Conservation (phyloP, 1,140 invertebrate species). For the Stenopsyche tienmushanensis region DNA sequence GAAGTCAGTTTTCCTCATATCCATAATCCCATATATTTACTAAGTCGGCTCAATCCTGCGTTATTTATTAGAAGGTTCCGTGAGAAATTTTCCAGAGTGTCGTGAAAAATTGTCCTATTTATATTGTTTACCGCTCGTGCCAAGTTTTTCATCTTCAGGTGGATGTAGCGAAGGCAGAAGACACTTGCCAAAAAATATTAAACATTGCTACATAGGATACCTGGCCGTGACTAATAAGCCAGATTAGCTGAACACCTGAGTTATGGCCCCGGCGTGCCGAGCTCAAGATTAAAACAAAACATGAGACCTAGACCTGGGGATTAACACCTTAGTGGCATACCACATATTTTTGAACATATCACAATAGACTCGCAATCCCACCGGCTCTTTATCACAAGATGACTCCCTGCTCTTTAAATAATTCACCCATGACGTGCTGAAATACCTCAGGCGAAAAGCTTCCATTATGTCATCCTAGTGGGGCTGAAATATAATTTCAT, state of each 20-base stretch:
- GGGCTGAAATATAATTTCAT: no score
- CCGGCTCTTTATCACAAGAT: no score
- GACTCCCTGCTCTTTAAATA: no score
- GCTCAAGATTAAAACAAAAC: not conserved
- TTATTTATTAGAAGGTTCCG: not conserved
- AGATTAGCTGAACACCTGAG: not conserved
- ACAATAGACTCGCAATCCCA: no score
- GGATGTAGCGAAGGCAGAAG: no score
- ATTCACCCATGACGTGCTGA: no score
- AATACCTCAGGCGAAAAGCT: no score
- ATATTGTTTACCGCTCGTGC: not conserved
- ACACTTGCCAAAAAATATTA: constrained; percentile 11
- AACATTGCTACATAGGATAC: not conserved
- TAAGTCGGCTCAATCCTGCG: not conserved
- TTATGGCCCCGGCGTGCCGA: not conserved
- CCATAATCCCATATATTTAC: not conserved
- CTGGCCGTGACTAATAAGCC: constrained; percentile 9
- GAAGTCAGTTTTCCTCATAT: constrained; percentile 9
- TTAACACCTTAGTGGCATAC: no score
- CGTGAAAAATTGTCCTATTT: constrained; percentile 7
- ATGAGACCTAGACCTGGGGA: not conserved
- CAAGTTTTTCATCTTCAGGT: not conserved
- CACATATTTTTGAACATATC: no score
- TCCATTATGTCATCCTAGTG: no score
- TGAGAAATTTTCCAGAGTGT: constrained; percentile 6